Percentiles rank a stretch among this genome's conserved stretches.
These are phyloP conservation scores for Myathropa florea DNA, from an alignment of 2,888 invertebrate genomes.

Conservation along the genomic window DNA sequence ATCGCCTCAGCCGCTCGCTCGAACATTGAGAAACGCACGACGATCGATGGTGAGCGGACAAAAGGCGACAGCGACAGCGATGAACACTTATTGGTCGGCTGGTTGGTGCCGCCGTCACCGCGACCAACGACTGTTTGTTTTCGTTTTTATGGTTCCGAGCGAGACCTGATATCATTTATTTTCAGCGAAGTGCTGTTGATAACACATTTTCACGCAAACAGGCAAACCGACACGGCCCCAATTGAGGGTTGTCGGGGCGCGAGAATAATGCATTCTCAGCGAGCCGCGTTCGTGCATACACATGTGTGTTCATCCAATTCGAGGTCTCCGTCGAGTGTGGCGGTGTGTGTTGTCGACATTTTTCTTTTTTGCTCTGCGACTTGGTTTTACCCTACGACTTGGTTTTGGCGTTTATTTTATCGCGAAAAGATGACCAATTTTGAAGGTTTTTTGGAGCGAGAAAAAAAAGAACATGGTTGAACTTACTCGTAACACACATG, in stretches of 20 bases:
- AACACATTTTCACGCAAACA: slow-evolving; percentile 35
- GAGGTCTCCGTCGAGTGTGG: not conserved
- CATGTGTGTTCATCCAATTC: not conserved
- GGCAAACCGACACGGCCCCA: slow-evolving; percentile 16
- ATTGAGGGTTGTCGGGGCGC: slow-evolving; percentile 20
- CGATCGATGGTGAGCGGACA: not conserved
- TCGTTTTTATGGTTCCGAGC: slow-evolving; percentile 19
- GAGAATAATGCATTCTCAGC: slow-evolving; percentile 33
- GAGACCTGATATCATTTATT: slow-evolving; percentile 47
- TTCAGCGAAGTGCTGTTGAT: slow-evolving; percentile 47
- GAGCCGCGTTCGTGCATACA: not conserved
- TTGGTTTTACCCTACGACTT: not conserved
- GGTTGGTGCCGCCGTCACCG: not conserved
- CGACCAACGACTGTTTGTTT: slow-evolving; percentile 13
- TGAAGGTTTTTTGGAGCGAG: not conserved
- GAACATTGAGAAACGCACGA: slow-evolving; percentile 17
- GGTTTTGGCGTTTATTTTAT: not conserved
- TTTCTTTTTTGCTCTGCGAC: not conserved
- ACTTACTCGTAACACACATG: not conserved
- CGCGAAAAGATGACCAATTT: not conserved
- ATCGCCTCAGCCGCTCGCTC: slow-evolving; percentile 8
- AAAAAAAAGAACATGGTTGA: not conserved
- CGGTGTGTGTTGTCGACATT: not conserved
- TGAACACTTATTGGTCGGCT: slow-evolving; percentile 4
- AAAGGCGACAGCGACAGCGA: not conserved